Base-by-base conservation (phyloP, 2,797 vertebrate species). In the Heliangelus exortis region DNA sequence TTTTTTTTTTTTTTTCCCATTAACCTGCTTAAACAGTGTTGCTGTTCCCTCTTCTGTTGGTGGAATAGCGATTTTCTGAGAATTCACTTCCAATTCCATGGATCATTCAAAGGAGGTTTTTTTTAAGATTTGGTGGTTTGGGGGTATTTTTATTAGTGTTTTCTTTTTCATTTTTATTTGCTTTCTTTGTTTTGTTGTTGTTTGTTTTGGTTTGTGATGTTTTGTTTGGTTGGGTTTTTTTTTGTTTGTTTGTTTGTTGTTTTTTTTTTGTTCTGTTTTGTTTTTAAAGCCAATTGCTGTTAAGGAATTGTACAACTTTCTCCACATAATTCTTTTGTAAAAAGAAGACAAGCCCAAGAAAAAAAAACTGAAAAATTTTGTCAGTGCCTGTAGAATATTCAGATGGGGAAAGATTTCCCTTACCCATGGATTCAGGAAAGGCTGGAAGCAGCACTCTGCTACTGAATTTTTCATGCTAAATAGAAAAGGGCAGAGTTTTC, bases 401-500 rank as follows among this genome's bases (percentile, higher is more conserved):
- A 29, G 25, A 45, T 9, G 41, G 5, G 28, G 20, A 76, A 72
- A 25, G 3, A 14, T 48, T 67, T 85, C 15, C 12, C 16, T 72
- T 53, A 2, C 2, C 12, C 9, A 1, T 22, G 10, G 10, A 8
- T 62, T 4, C 21, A 19, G 12, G 25, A 39, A 39, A 12, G 29
- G 13, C 22, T 81, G 39, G 34, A 50, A 63, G 2, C 18, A 17
- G 4, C 9, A 5, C 26, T 75, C 21, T 34, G 6, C 13, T 39
- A 31, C 5, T 3, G 2, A 13, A 31, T 61, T 28, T 53, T 87
- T 74, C 19, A 45, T 5, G 4, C 15, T 51, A 28, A 67, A 31
- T 9, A n/a, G 48, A 50, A 33, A 75, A 5, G 4, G 29, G 26
- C 20, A 78, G 8, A 3, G 0, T 25, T 68, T 81, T 33, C 39